Conservation (phyloP, 2,113 vertebrate species). For the Pantherophis guttatus region DNA sequence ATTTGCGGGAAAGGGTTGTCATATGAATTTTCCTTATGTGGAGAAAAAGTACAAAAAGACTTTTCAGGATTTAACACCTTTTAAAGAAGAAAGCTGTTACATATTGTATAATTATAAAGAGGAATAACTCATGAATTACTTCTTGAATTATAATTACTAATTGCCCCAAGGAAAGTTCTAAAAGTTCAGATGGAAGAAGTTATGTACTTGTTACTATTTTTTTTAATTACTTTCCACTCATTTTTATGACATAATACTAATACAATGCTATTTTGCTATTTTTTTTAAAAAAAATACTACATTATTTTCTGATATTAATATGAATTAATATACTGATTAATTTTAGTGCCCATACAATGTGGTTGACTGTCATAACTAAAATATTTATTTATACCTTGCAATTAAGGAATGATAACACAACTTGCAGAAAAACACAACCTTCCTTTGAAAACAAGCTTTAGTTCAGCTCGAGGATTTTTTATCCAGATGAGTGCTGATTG, state of each 20-base stretch:
- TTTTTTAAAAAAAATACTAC: neutral
- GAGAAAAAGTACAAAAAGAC: neutral
- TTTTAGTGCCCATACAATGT: neutral
- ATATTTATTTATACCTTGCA: neutral
- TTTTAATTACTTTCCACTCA: neutral
- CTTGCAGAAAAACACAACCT: slow-evolving; percentile 83
- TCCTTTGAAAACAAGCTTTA: slow-evolving; percentile 93
- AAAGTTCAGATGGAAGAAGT: neutral
- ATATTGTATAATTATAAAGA: neutral
- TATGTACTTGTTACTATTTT: neutral
- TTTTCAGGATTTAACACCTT: neutral
- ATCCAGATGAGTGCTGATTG: slow-evolving; percentile 88
- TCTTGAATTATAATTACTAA: neutral
- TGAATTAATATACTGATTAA: neutral
- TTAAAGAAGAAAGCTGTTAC: neutral
- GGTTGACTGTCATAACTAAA: neutral
- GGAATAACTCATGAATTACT: neutral
- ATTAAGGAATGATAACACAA: slow-evolving; percentile 83
- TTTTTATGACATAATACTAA: neutral
- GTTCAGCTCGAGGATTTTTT: slow-evolving; percentile 89
- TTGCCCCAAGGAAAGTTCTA: neutral
- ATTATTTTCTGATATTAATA: neutral
- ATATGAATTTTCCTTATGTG: neutral
- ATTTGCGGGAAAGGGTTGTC: neutral
- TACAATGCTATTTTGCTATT: neutral